phyloP scores from a whole-genome alignment of 2,888 invertebrate species.

The Caenorhabditis doughertyi region DNA sequence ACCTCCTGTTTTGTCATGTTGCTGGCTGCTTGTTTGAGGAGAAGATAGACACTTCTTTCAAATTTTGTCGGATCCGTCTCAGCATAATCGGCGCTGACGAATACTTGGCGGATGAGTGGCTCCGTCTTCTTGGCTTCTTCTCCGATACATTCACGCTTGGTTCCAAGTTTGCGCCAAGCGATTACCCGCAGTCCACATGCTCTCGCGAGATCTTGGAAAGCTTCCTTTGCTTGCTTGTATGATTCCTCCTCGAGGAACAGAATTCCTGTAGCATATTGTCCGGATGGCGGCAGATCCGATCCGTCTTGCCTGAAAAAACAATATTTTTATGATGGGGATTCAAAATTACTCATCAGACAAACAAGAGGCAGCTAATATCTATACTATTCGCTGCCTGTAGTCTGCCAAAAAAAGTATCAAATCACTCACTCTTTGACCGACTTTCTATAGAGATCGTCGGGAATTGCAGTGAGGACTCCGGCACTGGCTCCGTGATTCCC shows the following conservation, averaged over 20 bases:
- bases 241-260: constrained; percentile 89
- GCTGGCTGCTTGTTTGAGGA: constrained; percentile 95
- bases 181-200: constrained; percentile 90
- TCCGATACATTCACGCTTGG: constrained; percentile 91
- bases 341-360: no score
- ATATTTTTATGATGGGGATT: no score
- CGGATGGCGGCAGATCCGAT: constrained; percentile 91
- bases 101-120: constrained; percentile 93
- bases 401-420: neutral
- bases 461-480: constrained; percentile 96
- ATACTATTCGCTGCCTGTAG: no score
- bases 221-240: constrained; percentile 84
- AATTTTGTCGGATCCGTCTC: constrained; percentile 85
- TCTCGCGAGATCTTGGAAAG: constrained; percentile 90
- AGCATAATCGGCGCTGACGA: constrained; percentile 86
- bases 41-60: constrained; percentile 89
- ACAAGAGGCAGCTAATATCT: no score
- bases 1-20: constrained; percentile 90
- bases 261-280: constrained; percentile 96
- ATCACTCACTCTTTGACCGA: constrained; percentile 87
- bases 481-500: constrained; percentile 99
- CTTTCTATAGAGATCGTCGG: constrained; percentile 92
- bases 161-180: constrained; percentile 95
- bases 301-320: constrained; percentile 70
- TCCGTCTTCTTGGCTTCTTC: constrained; percentile 94